Percentiles rank a stretch among this genome's conserved stretches.
phyloP scores from a whole-genome alignment of 2,113 vertebrate species.

The Nibea albiflora region DNA sequence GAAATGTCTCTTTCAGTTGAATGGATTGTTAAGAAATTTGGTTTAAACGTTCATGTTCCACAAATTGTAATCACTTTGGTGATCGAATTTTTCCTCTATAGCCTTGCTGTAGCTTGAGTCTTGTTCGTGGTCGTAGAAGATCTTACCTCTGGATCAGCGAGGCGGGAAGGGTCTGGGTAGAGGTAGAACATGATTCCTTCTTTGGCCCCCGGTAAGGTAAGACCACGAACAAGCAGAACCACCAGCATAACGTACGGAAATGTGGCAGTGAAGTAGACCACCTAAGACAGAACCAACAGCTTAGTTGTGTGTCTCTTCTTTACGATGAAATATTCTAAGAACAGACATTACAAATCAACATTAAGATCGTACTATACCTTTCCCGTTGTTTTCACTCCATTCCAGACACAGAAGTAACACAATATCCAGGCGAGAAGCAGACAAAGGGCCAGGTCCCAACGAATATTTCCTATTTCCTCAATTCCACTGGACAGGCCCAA shows the following conservation, averaged over 20 bases:
- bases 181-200: slow-evolving; percentile 93
- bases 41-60: background rate
- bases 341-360: background rate
- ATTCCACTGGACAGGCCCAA: slow-evolving; percentile 91
- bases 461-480: slow-evolving; percentile 86
- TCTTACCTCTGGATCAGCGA: slow-evolving; percentile 91
- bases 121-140: background rate
- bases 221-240: slow-evolving; percentile 90
- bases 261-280: slow-evolving; percentile 96
- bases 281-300: slow-evolving; percentile 77
- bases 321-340: background rate
- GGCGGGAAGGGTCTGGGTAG: slow-evolving; percentile 90
- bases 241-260: slow-evolving; percentile 94
- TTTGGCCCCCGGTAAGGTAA: slow-evolving; percentile 91
- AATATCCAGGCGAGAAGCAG: slow-evolving; percentile 86
- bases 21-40: background rate
- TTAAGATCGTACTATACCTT: slow-evolving; percentile 75
- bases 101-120: background rate
- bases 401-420: slow-evolving; percentile 91
- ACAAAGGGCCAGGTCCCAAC: slow-evolving; percentile 87
- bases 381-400: slow-evolving; percentile 88
- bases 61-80: background rate
- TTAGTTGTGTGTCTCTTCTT: background rate
- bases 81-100: background rate
- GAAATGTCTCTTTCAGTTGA: background rate